These are phyloP conservation scores for Dryas iulia DNA, from an alignment of 1,140 invertebrate species.

Conservation along the genomic window DNA sequence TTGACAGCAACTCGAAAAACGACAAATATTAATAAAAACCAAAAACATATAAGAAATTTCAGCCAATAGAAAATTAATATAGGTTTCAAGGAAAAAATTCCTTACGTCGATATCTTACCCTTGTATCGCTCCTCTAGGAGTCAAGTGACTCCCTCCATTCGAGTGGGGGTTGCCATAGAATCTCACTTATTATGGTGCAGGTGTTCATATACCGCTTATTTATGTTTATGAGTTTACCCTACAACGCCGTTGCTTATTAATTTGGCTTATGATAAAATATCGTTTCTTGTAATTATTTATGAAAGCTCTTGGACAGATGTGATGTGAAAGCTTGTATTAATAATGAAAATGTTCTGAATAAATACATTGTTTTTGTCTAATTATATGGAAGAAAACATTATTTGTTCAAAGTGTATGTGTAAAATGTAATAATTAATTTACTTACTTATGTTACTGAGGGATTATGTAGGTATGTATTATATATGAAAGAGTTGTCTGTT, in stretches of 20 bases:
- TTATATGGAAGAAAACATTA: background rate
- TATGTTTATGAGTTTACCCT: constrained; percentile 7
- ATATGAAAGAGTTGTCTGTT: no score
- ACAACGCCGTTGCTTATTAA: constrained; percentile 24
- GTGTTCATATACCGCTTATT: constrained; percentile 19
- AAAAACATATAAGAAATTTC: no score
- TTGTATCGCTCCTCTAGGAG: constrained; percentile 22
- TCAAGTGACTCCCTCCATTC: constrained; percentile 14
- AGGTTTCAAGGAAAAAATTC: background rate
- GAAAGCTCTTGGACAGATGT: constrained; percentile 28
- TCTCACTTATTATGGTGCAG: constrained; percentile 18
- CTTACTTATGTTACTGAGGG: no score
- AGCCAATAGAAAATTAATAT: background rate
- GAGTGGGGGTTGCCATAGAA: constrained; percentile 5
- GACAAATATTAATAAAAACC: no score
- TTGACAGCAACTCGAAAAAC: no score
- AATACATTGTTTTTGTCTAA: background rate
- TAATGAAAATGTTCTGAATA: constrained; percentile 6
- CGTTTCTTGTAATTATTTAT: constrained; percentile 30
- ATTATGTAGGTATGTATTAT: no score
- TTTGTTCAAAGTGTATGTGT: no score
- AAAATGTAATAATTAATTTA: no score
- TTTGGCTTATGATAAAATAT: constrained; percentile 32
- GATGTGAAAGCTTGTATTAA: constrained; percentile 12
- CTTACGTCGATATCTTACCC: constrained; percentile 16